Percentiles rank a stretch among this genome's conserved stretches.
Evolutionary conservation across 1,140 invertebrate genomes (phyloP).

Genomic region (Chrysoperla carnea): DNA sequence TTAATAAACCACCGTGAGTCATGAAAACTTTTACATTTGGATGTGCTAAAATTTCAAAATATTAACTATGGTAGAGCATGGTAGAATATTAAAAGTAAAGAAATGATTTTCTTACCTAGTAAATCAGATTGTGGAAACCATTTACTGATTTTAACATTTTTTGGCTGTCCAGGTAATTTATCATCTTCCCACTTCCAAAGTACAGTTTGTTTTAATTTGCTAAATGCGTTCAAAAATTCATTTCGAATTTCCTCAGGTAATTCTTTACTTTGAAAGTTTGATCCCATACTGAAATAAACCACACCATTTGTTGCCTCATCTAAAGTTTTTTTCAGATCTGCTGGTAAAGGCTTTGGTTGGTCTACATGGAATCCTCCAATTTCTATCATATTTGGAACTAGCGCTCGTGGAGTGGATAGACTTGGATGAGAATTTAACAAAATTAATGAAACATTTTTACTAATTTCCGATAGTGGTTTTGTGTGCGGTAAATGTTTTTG

Average conservation of each 20-base stretch:
- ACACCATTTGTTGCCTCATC: slow-evolving; percentile 36
- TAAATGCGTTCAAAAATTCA: slow-evolving; percentile 28
- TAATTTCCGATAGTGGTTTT: slow-evolving; percentile 26
- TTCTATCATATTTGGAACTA: slow-evolving; percentile 18
- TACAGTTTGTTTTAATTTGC: slow-evolving; percentile 32
- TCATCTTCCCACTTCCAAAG: slow-evolving; percentile 50
- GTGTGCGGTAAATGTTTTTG: slow-evolving; percentile 19
- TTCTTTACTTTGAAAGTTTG: slow-evolving; percentile 27
- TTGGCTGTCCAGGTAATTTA: slow-evolving; percentile 18
- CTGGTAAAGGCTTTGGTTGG: slow-evolving; percentile 9
- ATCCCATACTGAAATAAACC: slow-evolving; percentile 50
- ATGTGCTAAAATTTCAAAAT: slow-evolving; percentile 15
- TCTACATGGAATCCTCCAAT: slow-evolving; percentile 17
- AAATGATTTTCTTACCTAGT: slow-evolving; percentile 25
- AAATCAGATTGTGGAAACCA: slow-evolving; percentile 45
- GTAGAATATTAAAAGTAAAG: no score
- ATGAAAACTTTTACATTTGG: slow-evolving; percentile 27
- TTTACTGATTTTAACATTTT: slow-evolving; percentile 32
- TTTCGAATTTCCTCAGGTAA: slow-evolving; percentile 24
- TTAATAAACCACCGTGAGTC: slow-evolving; percentile 32
- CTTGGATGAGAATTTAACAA: slow-evolving; percentile 20
- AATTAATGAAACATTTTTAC: slow-evolving; percentile 26
- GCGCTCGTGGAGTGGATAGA: slow-evolving; percentile 16
- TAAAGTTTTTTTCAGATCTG: slow-evolving; percentile 38
- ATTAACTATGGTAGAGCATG: background rate